Evolutionary conservation across 2,113 vertebrate species (phyloP).

Genomic region (Capreolus pygargus): DNA sequence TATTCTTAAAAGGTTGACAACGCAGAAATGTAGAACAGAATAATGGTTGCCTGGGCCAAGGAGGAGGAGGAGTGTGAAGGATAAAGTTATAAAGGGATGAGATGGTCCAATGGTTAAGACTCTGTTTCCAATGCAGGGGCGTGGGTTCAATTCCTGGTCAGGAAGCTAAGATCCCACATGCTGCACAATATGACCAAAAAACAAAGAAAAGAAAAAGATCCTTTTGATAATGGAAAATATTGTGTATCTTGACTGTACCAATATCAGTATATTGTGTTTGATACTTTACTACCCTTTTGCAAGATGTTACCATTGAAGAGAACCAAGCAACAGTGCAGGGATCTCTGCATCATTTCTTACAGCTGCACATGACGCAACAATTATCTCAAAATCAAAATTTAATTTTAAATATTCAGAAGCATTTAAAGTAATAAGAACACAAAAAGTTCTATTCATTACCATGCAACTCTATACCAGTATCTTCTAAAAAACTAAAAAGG

Average conservation of each 20-base stretch:
- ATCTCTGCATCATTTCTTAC: neutral
- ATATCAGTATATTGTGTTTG: neutral
- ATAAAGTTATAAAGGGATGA: neutral
- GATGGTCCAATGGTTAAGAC: neutral
- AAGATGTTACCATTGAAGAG: neutral
- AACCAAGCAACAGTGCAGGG: neutral
- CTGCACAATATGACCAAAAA: neutral
- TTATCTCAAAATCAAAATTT: constrained; percentile 5
- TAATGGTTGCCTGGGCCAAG: too few relatives aligned
- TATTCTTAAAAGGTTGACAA: neutral
- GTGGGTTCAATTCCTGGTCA: neutral
- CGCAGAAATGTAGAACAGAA: neutral
- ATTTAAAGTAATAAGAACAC: neutral
- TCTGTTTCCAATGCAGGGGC: neutral
- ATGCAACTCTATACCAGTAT: neutral
- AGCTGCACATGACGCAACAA: neutral
- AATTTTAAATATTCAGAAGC: neutral
- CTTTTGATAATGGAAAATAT: neutral
- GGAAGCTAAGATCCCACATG: neutral
- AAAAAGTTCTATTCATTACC: neutral
- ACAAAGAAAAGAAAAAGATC: neutral
- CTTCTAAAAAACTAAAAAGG: neutral
- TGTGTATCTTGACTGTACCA: neutral
- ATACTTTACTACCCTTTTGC: neutral
- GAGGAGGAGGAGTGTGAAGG: neutral